Base-by-base conservation (phyloP, 2,797 vertebrate species). In the Parauchenoglanis punctatus region DNA sequence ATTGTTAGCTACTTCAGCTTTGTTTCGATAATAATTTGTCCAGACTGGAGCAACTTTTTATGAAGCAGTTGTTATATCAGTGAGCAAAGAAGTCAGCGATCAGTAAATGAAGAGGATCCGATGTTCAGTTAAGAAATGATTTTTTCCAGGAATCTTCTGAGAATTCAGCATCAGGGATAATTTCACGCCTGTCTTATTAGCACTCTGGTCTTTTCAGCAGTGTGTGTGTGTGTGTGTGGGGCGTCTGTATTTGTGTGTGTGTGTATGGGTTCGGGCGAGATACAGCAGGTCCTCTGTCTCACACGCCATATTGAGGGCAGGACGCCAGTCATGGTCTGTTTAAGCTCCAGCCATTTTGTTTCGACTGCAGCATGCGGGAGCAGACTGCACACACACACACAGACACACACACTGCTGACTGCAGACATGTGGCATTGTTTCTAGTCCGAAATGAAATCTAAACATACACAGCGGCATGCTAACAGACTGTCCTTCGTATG, bases 301-400 rank as follows among this genome's bases (percentile, higher is more conserved):
- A 85, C 89, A 88, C 82, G 65, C 90, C 87, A 89, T 86, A 89
- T 83, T 86, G 84, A 80, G 75, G 85, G 59, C 61, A 83, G 87
- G 35, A 77, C 56, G 72, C 84, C 84, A 61, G 56, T 75, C 77
- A 77, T 84, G 58, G 67, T 87, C 72, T 84, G 85, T 83, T 88
- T 85, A 85, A 80, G 76, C 87, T 63, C 54, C 85, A 65, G 58
- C 75, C 89, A 61, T 89, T 87, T 87, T 83, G 83, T 87, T 85
- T 84, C 68, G 68, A 20, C 70, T 85, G 56, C 44, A 73, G 75
- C 18, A 83, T 82, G 61, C 59, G 28, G 81, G 35, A 78, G 40
- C 87, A 86, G 88, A 87, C 83, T 77, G 75, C 61, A 87, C 82
- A 82, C 59, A 20, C 58, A 81, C 77, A 80, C 56, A 81, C 56